phyloP scores from a whole-genome alignment of 2,888 invertebrate species.

The Ditula angustiorana region DNA sequence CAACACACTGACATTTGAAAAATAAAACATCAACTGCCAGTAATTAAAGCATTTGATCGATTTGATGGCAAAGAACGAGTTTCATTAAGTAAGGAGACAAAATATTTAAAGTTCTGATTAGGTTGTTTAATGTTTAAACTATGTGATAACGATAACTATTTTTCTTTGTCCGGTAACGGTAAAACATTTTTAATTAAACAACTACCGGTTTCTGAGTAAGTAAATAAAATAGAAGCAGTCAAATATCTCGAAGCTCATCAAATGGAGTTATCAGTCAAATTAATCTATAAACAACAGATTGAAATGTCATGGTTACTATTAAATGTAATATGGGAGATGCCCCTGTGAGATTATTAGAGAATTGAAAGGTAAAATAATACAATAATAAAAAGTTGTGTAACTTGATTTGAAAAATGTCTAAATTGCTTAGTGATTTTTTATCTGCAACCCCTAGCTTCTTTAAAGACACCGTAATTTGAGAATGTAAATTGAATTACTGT shows the following conservation, averaged over 20 bases:
- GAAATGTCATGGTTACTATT: constrained; percentile 49
- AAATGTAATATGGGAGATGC: constrained; percentile 41
- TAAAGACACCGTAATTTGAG: too few relatives aligned
- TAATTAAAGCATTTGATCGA: neutral
- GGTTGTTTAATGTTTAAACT: neutral
- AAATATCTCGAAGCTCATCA: constrained; percentile 42
- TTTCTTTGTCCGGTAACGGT: neutral
- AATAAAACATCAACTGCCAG: neutral
- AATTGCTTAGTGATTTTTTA: too few relatives aligned
- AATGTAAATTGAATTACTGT: too few relatives aligned
- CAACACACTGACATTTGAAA: neutral
- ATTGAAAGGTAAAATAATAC: constrained; percentile 30
- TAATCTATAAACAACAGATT: constrained; percentile 50
- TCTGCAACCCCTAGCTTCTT: too few relatives aligned
- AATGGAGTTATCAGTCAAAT: constrained; percentile 45
- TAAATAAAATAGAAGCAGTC: constrained; percentile 33
- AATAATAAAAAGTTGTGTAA: neutral
- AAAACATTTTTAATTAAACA: constrained; percentile 22
- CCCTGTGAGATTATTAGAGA: constrained; percentile 18
- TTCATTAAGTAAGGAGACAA: neutral
- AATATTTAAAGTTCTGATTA: neutral
- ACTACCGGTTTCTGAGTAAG: constrained; percentile 19
- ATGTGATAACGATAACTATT: neutral
- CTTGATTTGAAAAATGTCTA: neutral
- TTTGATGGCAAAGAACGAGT: neutral